These are phyloP conservation scores for Eriosoma lanigerum DNA, from an alignment of 1,140 invertebrate genomes.

Conservation along the genomic window DNA sequence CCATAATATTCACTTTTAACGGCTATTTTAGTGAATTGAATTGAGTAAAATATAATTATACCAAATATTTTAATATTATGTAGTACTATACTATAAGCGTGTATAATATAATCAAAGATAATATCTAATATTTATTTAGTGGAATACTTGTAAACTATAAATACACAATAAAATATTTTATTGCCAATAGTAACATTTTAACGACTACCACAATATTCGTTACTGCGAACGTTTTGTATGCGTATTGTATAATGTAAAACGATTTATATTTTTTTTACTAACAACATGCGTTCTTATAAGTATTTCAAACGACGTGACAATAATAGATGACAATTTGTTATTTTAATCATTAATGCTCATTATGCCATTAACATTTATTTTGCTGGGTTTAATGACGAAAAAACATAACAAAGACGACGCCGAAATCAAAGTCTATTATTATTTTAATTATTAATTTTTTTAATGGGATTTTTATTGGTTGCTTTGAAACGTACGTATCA, in stretches of 20 bases:
- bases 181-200: background rate
- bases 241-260: too few species aligned
- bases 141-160: too few species aligned
- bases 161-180: background rate
- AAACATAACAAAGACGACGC: background rate
- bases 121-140: too few species aligned
- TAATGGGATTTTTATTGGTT: slow-evolving; percentile 48
- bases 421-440: slow-evolving; percentile 38
- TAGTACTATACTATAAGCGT: too few species aligned
- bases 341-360: background rate
- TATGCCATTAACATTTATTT: background rate
- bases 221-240: too few species aligned
- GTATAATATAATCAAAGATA: too few species aligned
- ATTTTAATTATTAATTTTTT: too few species aligned
- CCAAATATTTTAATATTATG: too few species aligned
- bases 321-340: background rate
- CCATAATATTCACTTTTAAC: too few species aligned
- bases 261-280: too few species aligned
- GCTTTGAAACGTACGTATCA: background rate
- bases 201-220: background rate
- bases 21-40: too few species aligned
- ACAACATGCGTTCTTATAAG: background rate
- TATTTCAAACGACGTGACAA: background rate
- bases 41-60: too few species aligned
- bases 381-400: background rate